Conservation (phyloP, 2,113 vertebrate genomes). For the Ibidorhyncha struthersii region DNA sequence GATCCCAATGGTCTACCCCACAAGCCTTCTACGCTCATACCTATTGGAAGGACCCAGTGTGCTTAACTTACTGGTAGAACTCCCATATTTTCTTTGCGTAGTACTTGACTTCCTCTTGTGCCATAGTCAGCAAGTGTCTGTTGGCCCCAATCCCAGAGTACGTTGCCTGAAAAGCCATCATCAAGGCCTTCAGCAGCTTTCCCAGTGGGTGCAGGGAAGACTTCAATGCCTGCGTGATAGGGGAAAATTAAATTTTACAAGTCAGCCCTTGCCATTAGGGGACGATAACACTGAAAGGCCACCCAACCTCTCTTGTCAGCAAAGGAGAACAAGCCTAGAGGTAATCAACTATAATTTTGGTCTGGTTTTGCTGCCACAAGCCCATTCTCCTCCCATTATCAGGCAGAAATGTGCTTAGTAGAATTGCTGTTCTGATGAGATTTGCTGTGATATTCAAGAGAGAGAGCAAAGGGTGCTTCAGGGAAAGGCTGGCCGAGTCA, state of each 20-base stretch:
- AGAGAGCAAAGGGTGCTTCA: neutral
- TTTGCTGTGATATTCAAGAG: neutral
- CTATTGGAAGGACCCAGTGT: rapidly evolving
- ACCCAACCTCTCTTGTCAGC: neutral
- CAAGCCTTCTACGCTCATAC: neutral
- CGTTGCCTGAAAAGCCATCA: slow-evolving; percentile 73
- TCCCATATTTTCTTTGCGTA: slow-evolving; percentile 74
- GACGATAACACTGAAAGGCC: neutral
- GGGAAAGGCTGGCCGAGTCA: neutral
- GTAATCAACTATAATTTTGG: neutral
- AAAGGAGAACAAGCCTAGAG: neutral
- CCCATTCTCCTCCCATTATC: neutral
- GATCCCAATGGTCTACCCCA: rapidly evolving
- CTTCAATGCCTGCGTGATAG: slow-evolving; percentile 59
- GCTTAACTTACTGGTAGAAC: slow-evolving; percentile 66
- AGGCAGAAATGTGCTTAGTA: neutral
- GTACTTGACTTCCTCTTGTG: slow-evolving; percentile 78
- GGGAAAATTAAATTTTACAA: neutral
- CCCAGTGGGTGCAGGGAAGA: slow-evolving; percentile 74
- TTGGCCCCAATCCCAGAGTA: slow-evolving; percentile 73
- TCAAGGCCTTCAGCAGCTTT: slow-evolving; percentile 67
- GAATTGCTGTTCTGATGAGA: neutral
- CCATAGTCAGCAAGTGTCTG: slow-evolving; percentile 77
- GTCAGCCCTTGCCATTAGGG: neutral
- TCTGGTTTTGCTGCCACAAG: neutral